Percentiles rank a stretch among this genome's conserved stretches.
Conservation (phyloP, 2,113 vertebrate genomes). For the zebrafish (Danio rerio) region DNA sequence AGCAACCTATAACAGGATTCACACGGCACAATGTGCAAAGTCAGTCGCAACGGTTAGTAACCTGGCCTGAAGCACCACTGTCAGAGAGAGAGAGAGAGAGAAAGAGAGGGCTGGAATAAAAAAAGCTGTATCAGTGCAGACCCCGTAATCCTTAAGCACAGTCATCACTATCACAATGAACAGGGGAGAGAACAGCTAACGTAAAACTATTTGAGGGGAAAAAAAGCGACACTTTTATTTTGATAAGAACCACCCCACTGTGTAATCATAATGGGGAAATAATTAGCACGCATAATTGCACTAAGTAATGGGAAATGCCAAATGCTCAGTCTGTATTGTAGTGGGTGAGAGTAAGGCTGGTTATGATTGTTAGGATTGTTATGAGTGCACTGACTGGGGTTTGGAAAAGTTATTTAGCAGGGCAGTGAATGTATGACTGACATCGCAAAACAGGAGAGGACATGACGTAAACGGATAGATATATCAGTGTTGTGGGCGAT, state of each 20-base stretch:
- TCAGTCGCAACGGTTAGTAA: slow-evolving; percentile 61
- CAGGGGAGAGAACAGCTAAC: slow-evolving; percentile 24
- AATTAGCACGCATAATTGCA: slow-evolving; percentile 67
- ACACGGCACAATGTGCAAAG: slow-evolving; percentile 42
- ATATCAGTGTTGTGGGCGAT: too few species aligned
- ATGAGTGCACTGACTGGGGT: not conserved
- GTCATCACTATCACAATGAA: slow-evolving; percentile 47
- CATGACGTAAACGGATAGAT: not conserved
- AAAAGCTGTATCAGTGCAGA: slow-evolving; percentile 26
- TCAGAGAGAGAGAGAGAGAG: slow-evolving; percentile 44
- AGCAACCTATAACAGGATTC: slow-evolving; percentile 53
- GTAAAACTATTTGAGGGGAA: slow-evolving; percentile 33
- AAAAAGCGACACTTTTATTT: slow-evolving; percentile 58
- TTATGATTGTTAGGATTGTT: slow-evolving; percentile 22
- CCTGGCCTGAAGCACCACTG: slow-evolving; percentile 66
- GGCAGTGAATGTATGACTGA: not conserved
- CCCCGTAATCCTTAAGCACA: slow-evolving; percentile 48
- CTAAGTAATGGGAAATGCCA: slow-evolving; percentile 59
- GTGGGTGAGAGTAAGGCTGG: slow-evolving; percentile 14
- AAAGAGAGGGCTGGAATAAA: not conserved
- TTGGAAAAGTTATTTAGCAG: not conserved
- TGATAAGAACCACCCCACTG: slow-evolving; percentile 62
- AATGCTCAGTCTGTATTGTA: slow-evolving; percentile 48
- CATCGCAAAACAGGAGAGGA: not conserved
- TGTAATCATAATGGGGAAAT: slow-evolving; percentile 67